Evolutionary conservation across 2,888 invertebrate genomes (phyloP), one percentile per base, ranked within the genome.

Genomic region (Sphaerolaimus hirsutus): DNA sequence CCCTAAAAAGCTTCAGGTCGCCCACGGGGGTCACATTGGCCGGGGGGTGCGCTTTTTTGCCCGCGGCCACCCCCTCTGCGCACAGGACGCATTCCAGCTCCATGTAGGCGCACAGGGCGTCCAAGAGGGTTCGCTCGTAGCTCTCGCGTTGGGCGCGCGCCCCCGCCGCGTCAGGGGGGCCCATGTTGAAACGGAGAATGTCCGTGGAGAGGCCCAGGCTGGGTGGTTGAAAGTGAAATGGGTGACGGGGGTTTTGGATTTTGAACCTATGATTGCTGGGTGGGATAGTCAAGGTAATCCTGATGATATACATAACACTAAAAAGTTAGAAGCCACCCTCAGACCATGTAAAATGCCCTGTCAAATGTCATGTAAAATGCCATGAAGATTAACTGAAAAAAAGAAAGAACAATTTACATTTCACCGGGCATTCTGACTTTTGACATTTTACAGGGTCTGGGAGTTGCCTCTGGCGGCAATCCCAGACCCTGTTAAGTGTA

Each of bases 1-100:
- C 75, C 27, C 81, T 66, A 61, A 84, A 81, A 73, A 82, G 78
- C 26, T 78, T 76, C 62, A 83, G 81, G 59, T 81, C 78, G 25
- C 57, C 58, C 21, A 66, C 60, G 36, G 55, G 58, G 40, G 53
- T 57, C 5, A 55, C 41, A 23, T 52, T 55, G 48, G 61, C 63
- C 29, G 55, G 53, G 12, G 51, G 48, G 29, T 48, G 46, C 10
- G 10, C 32, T 17, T 12, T 10, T 32, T 32, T 32, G 32, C 32
- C 32, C 10, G 10, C 32, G 10, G 10, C 3, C 10, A 23, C 24
- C 40, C 5, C 4, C 5, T 7, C 40, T 2, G 22, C 4, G 26
- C 26, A 26, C 3, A 61, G 52, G 26, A 57, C 56, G 44, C 54
- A 53, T 48, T 60, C 60, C 25, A 61, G 46, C 19, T 57, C 52